phyloP scores from a whole-genome alignment of 2,113 vertebrate species.

The Bothrops jararaca region DNA sequence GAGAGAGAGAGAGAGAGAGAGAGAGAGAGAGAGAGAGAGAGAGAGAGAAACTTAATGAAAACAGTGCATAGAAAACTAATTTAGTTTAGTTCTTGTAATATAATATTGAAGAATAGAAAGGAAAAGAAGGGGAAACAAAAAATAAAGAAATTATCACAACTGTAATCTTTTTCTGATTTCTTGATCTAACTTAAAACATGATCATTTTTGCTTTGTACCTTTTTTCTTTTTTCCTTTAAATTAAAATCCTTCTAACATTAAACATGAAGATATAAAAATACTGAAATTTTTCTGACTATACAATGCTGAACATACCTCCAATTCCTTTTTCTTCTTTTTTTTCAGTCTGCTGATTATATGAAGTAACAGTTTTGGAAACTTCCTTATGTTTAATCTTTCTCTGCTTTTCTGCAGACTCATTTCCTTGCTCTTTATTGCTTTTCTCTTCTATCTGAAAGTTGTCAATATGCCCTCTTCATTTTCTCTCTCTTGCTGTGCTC shows the following conservation, averaged over 20 bases:
- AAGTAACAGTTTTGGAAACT: background rate
- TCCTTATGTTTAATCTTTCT: background rate
- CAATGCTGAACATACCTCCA: background rate
- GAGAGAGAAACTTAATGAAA: background rate
- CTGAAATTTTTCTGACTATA: background rate
- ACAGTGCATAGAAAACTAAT: background rate
- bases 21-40: too few relatives aligned
- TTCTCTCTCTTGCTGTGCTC: background rate
- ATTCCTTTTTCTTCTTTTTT: background rate
- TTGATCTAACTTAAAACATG: background rate
- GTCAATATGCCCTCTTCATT: slow-evolving; percentile 3
- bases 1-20: too few relatives aligned
- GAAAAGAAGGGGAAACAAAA: background rate
- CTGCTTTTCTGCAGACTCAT: background rate
- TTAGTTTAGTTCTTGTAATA: background rate
- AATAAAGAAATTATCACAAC: background rate
- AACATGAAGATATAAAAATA: background rate
- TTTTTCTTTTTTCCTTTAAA: background rate
- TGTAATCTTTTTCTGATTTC: background rate
- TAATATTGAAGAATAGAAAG: background rate
- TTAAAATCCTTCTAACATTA: background rate
- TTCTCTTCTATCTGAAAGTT: slow-evolving; percentile 11
- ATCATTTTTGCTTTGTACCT: background rate
- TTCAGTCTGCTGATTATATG: background rate
- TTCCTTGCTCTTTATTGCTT: background rate